Percentiles rank a stretch among this genome's conserved stretches.
Evolutionary conservation across 2,888 invertebrate species (phyloP).

Genomic region (Drosophila meridiana): DNA sequence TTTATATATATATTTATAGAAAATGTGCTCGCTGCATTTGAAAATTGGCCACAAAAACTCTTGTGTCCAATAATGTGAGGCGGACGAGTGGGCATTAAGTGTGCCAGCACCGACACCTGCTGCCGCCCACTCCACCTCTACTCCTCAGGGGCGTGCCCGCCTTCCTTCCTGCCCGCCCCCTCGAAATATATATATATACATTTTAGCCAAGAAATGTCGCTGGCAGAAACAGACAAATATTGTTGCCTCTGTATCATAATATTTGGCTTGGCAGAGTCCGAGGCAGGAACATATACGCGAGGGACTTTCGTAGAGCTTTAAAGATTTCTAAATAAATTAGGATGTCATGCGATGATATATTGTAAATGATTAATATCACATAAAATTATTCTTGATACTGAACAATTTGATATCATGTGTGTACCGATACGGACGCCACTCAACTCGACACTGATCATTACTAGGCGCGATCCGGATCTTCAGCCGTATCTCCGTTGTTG

Average conservation of each 20-base stretch:
- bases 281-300: conserved; percentile 3
- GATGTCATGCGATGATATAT: not conserved
- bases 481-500: conserved; percentile 94
- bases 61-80: conserved; percentile 65
- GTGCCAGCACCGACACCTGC: conserved; percentile 61
- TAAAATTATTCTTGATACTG: too few species aligned
- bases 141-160: conserved; percentile 18
- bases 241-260: conserved; percentile 49
- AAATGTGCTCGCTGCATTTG: conserved; percentile 70
- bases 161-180: not conserved
- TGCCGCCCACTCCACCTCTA: conserved; percentile 55
- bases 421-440: too few species aligned
- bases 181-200: conserved; percentile 36
- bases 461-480: conserved; percentile 91
- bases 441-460: conserved; percentile 94
- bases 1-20: conserved; percentile 61
- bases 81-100: conserved; percentile 63
- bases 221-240: conserved; percentile 59
- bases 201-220: conserved; percentile 63
- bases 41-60: conserved; percentile 68
- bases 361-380: not conserved
- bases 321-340: not conserved
- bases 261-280: conserved; percentile 24
- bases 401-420: too few species aligned
- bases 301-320: not conserved